phyloP scores from a whole-genome alignment of 64 coral and sea anemone genomes.

The Montipora sp. region DNA sequence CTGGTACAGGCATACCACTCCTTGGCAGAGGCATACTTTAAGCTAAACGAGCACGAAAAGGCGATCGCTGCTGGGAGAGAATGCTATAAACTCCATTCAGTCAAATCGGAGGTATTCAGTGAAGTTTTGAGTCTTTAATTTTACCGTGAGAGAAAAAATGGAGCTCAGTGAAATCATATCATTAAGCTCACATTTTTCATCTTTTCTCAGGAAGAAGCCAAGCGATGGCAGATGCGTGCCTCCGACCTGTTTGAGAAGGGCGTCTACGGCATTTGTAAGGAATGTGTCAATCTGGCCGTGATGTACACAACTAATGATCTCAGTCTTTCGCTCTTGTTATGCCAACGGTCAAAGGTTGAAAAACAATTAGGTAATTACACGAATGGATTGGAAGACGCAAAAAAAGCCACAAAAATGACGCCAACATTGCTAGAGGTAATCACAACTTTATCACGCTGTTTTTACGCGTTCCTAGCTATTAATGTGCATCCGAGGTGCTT shows the following conservation, averaged over 20 bases:
- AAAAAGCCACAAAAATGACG: background rate
- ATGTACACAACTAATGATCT: constrained; percentile 14
- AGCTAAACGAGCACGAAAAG: background rate
- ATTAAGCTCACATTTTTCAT: background rate
- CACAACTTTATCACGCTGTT: background rate
- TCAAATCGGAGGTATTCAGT: constrained; percentile 34
- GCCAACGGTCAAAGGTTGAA: background rate
- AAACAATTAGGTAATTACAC: background rate
- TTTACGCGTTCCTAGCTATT: too few relatives aligned
- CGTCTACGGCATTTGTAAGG: background rate
- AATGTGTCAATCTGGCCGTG: constrained; percentile 8
- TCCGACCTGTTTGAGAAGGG: background rate
- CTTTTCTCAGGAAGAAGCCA: constrained; percentile 17
- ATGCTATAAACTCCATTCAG: background rate
- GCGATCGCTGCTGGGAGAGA: background rate
- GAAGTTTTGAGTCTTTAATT: background rate
- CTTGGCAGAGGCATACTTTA: constrained; percentile 16
- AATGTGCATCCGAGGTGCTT: background rate
- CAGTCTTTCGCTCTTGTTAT: constrained; percentile 16
- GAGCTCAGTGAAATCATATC: too few relatives aligned
- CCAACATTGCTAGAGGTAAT: constrained; percentile 17
- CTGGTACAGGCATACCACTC: background rate
- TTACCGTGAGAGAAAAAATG: background rate
- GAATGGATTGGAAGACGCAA: constrained; percentile 18
- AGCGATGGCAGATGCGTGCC: constrained; percentile 3